Percentiles rank a stretch among this genome's conserved stretches.
phyloP scores from a whole-genome alignment of 2,888 invertebrate genomes.

The Stegophylla sp. region DNA sequence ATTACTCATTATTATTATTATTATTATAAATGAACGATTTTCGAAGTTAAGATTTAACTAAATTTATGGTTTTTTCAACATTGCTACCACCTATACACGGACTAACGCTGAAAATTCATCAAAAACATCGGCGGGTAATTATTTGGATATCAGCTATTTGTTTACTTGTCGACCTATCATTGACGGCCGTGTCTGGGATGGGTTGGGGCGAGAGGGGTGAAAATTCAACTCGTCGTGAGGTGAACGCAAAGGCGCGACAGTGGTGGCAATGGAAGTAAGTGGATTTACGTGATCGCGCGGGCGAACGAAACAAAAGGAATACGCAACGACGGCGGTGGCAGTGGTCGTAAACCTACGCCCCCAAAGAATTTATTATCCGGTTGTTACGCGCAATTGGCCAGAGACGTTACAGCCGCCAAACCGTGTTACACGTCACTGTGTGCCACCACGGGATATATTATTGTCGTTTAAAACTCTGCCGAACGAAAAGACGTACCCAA shows the following conservation, averaged over 20 bases:
- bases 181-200: neutral
- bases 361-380: neutral
- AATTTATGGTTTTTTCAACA: too few relatives aligned
- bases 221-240: neutral
- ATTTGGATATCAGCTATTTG: too few relatives aligned
- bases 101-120: too few relatives aligned
- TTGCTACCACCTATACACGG: too few relatives aligned
- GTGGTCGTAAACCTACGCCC: neutral
- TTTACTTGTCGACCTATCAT: too few relatives aligned
- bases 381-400: neutral
- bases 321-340: neutral
- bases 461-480: too few relatives aligned
- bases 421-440: neutral
- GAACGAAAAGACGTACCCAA: too few relatives aligned
- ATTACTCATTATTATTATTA: too few relatives aligned
- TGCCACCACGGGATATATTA: neutral
- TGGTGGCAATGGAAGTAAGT: neutral
- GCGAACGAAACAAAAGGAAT: neutral
- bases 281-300: slow-evolving; percentile 41
- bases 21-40: too few relatives aligned
- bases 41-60: too few relatives aligned
- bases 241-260: neutral
- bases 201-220: too few relatives aligned
- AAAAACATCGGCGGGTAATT: too few relatives aligned
- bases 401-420: neutral